Conservation (phyloP, 2,113 vertebrate genomes). For the Irena cyanogastra region DNA sequence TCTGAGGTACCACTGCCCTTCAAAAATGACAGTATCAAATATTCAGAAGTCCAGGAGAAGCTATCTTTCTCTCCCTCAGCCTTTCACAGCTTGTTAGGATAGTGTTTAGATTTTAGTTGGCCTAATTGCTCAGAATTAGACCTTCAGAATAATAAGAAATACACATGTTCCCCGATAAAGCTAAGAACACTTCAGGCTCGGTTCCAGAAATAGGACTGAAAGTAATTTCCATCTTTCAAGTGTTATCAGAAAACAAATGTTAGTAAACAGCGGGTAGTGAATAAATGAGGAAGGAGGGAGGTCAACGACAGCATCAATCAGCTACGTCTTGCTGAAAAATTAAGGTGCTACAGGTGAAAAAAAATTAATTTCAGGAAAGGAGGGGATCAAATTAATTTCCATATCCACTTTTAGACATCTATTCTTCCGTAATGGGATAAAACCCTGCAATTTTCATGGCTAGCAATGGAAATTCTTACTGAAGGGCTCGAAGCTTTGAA, state of each 20-base stretch:
- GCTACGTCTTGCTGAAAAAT: neutral
- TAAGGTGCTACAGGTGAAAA: neutral
- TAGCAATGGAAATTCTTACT: neutral
- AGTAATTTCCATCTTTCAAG: conserved; percentile 38
- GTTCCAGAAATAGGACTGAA: conserved; percentile 22
- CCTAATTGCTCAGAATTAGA: conserved; percentile 37
- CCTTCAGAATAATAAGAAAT: conserved; percentile 26
- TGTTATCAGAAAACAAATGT: conserved; percentile 41
- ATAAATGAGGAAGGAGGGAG: neutral
- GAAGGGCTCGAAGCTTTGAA: neutral
- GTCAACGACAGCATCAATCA: neutral
- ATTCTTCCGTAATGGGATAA: neutral
- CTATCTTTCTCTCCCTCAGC: neutral
- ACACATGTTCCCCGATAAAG: neutral
- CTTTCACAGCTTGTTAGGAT: neutral
- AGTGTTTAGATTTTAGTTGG: conserved; percentile 23
- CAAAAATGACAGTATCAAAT: neutral
- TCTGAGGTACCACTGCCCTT: neutral
- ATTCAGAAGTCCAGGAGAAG: neutral
- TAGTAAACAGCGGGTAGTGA: neutral
- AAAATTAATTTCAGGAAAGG: neutral
- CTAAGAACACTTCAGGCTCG: neutral
- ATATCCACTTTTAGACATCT: neutral
- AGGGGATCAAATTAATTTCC: neutral
- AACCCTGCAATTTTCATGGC: neutral